A percentile compares a stretch with the other conserved stretches of the same genome.
These are phyloP conservation scores for Xestia ashworthii DNA, from an alignment of 2,888 invertebrate genomes.

Conservation along the genomic window DNA sequence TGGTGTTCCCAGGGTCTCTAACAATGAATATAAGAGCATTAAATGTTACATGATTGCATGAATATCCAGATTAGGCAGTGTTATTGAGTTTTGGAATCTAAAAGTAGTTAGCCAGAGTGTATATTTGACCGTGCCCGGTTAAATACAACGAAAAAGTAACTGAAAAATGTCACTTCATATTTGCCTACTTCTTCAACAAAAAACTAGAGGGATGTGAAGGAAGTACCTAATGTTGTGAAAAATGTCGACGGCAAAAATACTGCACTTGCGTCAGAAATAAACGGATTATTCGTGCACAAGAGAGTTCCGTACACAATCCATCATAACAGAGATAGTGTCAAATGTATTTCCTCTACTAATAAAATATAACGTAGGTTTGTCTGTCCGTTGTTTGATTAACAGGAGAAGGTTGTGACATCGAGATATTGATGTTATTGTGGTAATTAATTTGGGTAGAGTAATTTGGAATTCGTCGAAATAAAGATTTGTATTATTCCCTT, in stretches of 20 bases:
- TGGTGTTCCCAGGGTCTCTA: no score
- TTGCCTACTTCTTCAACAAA: neutral
- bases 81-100: neutral
- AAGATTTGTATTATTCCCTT: no score
- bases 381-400: slow-evolving; percentile 18
- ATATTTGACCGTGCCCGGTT: neutral
- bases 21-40: neutral
- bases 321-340: slow-evolving; percentile 52
- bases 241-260: neutral
- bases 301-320: slow-evolving; percentile 38
- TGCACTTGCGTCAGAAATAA: slow-evolving; percentile 1
- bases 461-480: no score
- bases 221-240: neutral
- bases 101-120: neutral
- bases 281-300: slow-evolving; percentile 32
- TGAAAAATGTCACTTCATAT: neutral
- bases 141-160: neutral
- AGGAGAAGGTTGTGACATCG: neutral
- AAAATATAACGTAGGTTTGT: slow-evolving; percentile 17
- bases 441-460: neutral
- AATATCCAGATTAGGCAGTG: neutral
- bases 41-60: neutral
- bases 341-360: slow-evolving; percentile 43
- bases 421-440: neutral
- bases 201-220: neutral